These are phyloP conservation scores for Sitobion miscanthi DNA, from an alignment of 1,140 invertebrate species.

Conservation along the genomic window DNA sequence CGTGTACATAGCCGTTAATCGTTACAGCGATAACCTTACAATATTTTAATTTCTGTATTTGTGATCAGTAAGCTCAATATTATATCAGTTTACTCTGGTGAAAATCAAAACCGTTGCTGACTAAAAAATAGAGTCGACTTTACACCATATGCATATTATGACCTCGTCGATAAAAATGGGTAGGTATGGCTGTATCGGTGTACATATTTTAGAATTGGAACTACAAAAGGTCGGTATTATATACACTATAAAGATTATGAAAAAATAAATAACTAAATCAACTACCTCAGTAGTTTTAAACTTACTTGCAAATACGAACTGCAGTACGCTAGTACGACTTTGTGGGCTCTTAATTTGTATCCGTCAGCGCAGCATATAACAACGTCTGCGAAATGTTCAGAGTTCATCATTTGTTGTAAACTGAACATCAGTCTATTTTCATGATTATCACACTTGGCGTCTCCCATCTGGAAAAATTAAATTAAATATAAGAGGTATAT, in stretches of 20 bases:
- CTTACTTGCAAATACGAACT: slow-evolving; percentile 83
- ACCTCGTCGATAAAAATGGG: slow-evolving; percentile 11
- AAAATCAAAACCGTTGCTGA: background rate
- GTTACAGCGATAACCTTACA: background rate
- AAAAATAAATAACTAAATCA: background rate
- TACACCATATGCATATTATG: background rate
- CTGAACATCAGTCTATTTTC: slow-evolving; percentile 84
- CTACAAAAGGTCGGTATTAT: background rate
- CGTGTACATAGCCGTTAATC: background rate
- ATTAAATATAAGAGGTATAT: background rate
- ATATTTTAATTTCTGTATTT: background rate
- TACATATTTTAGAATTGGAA: background rate
- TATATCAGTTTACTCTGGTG: background rate
- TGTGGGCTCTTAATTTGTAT: slow-evolving; percentile 77
- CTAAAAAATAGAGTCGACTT: background rate
- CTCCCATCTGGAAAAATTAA: slow-evolving; percentile 28
- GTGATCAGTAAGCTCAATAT: background rate
- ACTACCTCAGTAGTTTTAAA: background rate
- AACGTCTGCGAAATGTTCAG: slow-evolving; percentile 83
- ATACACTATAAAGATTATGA: background rate
- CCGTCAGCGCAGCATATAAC: slow-evolving; percentile 78
- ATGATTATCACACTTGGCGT: slow-evolving; percentile 72
- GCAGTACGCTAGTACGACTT: slow-evolving; percentile 79
- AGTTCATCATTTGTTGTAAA: slow-evolving; percentile 77
- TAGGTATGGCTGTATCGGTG: background rate